Percentiles rank a stretch among this genome's conserved stretches.
These are phyloP conservation scores for Elephas maximus DNA, from an alignment of 2,113 vertebrate species.

Conservation along the genomic window DNA sequence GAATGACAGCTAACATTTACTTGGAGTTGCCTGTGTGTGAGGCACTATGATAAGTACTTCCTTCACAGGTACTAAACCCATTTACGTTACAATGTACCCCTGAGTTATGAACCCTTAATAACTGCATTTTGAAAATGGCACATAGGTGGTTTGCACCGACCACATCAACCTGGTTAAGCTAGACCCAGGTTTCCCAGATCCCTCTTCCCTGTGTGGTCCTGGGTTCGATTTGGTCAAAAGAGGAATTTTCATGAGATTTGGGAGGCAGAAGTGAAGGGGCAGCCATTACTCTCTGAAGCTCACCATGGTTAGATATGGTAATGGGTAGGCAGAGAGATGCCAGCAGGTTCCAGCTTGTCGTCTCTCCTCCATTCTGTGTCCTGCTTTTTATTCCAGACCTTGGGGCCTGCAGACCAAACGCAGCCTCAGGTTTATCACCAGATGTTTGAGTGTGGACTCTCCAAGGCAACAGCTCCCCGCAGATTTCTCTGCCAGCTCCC, in stretches of 20 bases:
- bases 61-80: not conserved
- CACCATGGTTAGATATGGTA: not conserved
- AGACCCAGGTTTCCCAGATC: conserved; percentile 43
- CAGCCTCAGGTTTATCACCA: not conserved
- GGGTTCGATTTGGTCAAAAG: conserved; percentile 13
- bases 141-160: not conserved
- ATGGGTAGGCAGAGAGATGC: not conserved
- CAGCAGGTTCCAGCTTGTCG: not conserved
- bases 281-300: not conserved
- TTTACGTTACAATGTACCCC: conserved; percentile 42
- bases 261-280: not conserved
- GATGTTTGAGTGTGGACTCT: not conserved
- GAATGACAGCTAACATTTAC: not conserved
- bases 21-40: not conserved
- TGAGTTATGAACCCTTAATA: conserved; percentile 44
- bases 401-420: not conserved
- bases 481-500: not conserved
- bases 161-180: not conserved
- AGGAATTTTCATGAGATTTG: conserved; percentile 21
- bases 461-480: not conserved
- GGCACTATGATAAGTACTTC: not conserved
- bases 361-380: not conserved
- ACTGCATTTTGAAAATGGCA: conserved; percentile 61
- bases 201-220: not conserved
- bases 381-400: not conserved